phyloP scores from a whole-genome alignment of 2,888 invertebrate species.

The Parnassius apollo region DNA sequence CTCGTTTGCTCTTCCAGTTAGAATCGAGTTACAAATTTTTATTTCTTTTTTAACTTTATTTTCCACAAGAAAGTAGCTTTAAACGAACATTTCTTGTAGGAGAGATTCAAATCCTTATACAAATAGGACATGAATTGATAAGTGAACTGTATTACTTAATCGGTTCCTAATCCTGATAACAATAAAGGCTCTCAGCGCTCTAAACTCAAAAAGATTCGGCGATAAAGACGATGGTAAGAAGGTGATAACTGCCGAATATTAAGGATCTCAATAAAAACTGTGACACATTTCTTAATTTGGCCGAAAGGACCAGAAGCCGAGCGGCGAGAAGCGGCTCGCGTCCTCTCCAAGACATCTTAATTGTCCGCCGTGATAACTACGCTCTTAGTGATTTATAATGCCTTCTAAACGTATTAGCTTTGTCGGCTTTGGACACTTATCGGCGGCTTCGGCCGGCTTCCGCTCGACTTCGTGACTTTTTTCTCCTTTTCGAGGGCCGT shows the following conservation, averaged over 20 bases:
- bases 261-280: slow-evolving; percentile 31
- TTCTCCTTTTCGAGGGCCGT: slow-evolving; percentile 31
- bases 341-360: slow-evolving; percentile 62
- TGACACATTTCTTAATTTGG: slow-evolving; percentile 44
- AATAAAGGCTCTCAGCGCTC: slow-evolving; percentile 6
- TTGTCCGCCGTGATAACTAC: slow-evolving; percentile 67
- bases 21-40: no score
- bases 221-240: slow-evolving; percentile 12
- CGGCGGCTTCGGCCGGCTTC: slow-evolving; percentile 62
- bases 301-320: slow-evolving; percentile 29
- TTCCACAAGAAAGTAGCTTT: no score
- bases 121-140: no score
- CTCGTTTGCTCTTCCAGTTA: no score
- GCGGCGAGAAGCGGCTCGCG: slow-evolving; percentile 24
- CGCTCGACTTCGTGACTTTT: slow-evolving; percentile 52
- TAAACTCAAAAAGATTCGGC: slow-evolving; percentile 11
- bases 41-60: no score
- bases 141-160: not conserved
- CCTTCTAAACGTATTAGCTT: slow-evolving; percentile 68
- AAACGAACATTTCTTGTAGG: no score
- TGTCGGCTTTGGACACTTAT: slow-evolving; percentile 70
- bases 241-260: slow-evolving; percentile 20
- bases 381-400: slow-evolving; percentile 71
- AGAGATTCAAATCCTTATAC: no score
- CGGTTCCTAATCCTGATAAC: not conserved